Evolutionary conservation across 1,140 invertebrate species (phyloP), one percentile per base, ranked within the genome.

Genomic region (Stegodyphus mimosarum): DNA sequence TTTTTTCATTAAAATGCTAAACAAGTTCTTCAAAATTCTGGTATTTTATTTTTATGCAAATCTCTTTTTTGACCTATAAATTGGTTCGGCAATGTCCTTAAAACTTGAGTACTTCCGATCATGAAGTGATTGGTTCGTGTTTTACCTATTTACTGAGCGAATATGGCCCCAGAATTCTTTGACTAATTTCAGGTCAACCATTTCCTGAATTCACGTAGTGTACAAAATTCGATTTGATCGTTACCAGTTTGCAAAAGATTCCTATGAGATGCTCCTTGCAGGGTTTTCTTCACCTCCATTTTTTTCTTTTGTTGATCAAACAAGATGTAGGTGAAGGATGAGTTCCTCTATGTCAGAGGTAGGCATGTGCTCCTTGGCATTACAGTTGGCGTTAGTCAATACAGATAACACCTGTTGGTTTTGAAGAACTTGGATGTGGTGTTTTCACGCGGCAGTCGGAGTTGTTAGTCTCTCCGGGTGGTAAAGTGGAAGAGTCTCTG

Each of bases 371-470:
- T 81, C 79, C 72, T 73, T 81, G 79, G 18, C 78, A 81, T 72
- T 55, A 69, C 78, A 52, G 79, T 81, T 81, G 79, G 79, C 79
- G 69, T 74, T 48, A 83, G 80, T 83, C 80, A 83, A 83, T 74
- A 83, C 49, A 74, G 80, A 71, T 83, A 83, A 83, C 80, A 83
- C 80, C 80, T 83, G 72, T 73, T 74, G 70, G 80, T 70, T 60
- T 71, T 83, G 80, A 83, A 83, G 80, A 83, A 83, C 70, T 83
- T 83, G 63, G 80, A 83, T 83, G 80, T 63, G 70, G 70, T 83
- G 80, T 83, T 83, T 83, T 83, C 80, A 74, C 80, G 80, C 80
- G 51, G 79, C 53, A 51, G 55, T 49, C 79, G 33, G 64, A 81
- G 79, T 74, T 74, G 80, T 83, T 83, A 73, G 80, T 50, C 80